These are phyloP conservation scores for Latrodectus elegans DNA, from an alignment of 2,888 invertebrate species.

Conservation along the genomic window DNA sequence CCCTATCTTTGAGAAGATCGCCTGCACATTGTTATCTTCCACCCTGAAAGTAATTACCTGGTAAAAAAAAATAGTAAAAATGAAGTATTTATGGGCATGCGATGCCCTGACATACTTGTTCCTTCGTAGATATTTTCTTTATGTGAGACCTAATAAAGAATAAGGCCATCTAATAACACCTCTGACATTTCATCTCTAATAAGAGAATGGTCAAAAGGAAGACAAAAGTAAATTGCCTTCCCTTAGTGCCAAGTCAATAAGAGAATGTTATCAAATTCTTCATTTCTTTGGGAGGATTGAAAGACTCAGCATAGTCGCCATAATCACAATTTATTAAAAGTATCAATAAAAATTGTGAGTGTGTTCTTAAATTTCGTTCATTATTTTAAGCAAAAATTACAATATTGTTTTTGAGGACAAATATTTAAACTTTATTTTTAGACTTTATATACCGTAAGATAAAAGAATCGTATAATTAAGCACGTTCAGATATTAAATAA, in stretches of 20 bases:
- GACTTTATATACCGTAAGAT: no score
- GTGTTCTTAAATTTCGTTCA: no score
- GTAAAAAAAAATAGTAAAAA: not conserved
- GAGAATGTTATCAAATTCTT: constrained; percentile 21
- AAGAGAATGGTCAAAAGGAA: not conserved
- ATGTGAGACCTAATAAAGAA: constrained; percentile 36
- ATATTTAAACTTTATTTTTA: no score
- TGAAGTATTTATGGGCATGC: constrained; percentile 42
- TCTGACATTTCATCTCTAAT: constrained; percentile 37
- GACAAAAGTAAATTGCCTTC: constrained; percentile 33
- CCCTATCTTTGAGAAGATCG: not conserved
- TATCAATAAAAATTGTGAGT: no score
- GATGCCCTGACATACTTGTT: constrained; percentile 3
- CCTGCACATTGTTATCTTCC: constrained; percentile 10
- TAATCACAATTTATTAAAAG: no score
- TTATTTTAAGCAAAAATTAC: no score
- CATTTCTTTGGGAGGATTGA: not conserved
- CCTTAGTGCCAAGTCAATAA: constrained; percentile 10
- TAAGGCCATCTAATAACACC: constrained; percentile 21
- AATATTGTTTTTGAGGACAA: no score
- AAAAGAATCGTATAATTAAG: no score
- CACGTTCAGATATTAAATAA: no score
- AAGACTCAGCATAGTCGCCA: not conserved
- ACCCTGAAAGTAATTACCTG: constrained; percentile 26
- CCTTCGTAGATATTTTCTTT: not conserved